Evolutionary conservation across 2,888 invertebrate genomes (phyloP).

Genomic region (Lysandra bellargus): DNA sequence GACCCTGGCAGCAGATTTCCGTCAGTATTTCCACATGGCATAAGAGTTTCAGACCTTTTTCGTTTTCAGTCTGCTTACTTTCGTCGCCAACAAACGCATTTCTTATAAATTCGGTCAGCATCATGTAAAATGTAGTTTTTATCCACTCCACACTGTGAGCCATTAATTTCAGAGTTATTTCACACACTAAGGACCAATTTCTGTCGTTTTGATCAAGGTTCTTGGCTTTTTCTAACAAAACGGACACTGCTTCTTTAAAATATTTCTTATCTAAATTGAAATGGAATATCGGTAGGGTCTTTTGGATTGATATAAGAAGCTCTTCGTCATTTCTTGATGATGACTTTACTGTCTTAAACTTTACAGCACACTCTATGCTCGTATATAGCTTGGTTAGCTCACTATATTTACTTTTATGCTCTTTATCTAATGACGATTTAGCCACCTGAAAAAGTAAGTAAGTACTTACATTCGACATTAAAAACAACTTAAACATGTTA

Average conservation of each 20-base stretch:
- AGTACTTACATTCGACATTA: not conserved
- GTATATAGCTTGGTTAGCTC: conserved; percentile 59
- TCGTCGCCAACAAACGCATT: conserved; percentile 78
- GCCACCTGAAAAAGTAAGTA: conserved; percentile 49
- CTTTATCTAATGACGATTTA: conserved; percentile 60
- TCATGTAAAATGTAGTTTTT: conserved; percentile 75
- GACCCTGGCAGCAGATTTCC: conserved; percentile 84
- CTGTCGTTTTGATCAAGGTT: conserved; percentile 58
- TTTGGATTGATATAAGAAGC: conserved; percentile 71
- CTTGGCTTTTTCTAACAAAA: conserved; percentile 58
- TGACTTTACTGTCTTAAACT: conserved; percentile 61
- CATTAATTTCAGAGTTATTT: conserved; percentile 77
- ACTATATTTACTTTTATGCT: conserved; percentile 65
- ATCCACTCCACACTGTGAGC: conserved; percentile 80
- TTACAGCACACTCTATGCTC: conserved; percentile 64
- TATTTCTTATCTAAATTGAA: conserved; percentile 80
- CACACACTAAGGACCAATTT: conserved; percentile 61
- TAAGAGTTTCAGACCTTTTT: conserved; percentile 77
- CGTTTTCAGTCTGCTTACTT: conserved; percentile 59
- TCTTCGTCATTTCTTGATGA: conserved; percentile 52
- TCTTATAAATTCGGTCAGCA: conserved; percentile 76
- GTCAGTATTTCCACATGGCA: conserved; percentile 80
- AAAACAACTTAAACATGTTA: not conserved
- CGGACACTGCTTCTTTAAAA: conserved; percentile 68
- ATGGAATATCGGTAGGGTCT: conserved; percentile 78